Percentiles rank a stretch among this genome's conserved stretches.
Evolutionary conservation across 2,113 vertebrate genomes (phyloP).

Genomic region (Lophura nycthemera): DNA sequence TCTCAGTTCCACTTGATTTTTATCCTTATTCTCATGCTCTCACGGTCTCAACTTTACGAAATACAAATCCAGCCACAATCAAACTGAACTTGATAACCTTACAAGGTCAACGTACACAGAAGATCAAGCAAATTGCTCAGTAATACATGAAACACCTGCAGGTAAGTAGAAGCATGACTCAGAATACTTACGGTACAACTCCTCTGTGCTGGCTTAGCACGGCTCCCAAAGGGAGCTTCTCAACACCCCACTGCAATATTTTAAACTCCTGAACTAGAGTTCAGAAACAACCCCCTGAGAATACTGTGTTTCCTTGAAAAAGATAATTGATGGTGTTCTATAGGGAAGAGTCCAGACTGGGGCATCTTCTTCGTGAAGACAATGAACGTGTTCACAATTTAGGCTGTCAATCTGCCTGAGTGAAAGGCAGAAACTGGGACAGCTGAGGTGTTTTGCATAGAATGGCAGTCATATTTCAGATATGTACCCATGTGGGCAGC

Average conservation of each 20-base stretch:
- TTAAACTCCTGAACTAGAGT: background rate
- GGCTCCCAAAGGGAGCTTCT: background rate
- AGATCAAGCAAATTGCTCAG: background rate
- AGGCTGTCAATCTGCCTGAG: background rate
- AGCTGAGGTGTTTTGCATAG: background rate
- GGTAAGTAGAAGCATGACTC: background rate
- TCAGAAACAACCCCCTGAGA: background rate
- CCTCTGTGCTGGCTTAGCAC: background rate
- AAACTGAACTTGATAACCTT: background rate
- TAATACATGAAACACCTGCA: background rate
- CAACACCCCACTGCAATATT: background rate
- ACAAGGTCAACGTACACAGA: background rate
- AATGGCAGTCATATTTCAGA: background rate
- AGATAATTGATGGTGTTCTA: fast-evolving
- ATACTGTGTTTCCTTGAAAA: background rate
- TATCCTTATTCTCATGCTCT: background rate
- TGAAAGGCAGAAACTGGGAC: background rate
- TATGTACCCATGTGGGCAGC: background rate
- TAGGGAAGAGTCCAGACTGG: background rate
- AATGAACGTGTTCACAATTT: background rate
- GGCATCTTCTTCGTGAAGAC: background rate
- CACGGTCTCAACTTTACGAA: background rate
- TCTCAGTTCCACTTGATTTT: background rate
- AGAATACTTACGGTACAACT: background rate
- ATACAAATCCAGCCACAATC: background rate